Base-by-base conservation (phyloP, 2,113 vertebrate genomes). In the Epinephelus cyanopodus region DNA sequence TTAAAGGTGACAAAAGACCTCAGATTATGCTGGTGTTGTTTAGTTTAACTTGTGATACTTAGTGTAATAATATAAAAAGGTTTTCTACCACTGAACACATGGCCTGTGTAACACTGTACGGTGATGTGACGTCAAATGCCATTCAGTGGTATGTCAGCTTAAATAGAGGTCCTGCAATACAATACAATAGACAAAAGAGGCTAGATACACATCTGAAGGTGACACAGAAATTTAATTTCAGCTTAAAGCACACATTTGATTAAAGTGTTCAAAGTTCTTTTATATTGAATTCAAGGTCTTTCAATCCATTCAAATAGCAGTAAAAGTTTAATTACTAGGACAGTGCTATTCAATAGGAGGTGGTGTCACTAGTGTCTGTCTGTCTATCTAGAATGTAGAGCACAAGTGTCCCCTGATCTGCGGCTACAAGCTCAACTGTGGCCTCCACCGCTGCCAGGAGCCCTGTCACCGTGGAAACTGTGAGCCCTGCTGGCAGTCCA, bases 401-500 rank as follows among this genome's bases (percentile, higher is more conserved):
- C 98, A 99, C 91, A 98, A 96, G 77, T 99, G 98, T 88, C 95
- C 96, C 86, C 93, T 97, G 91, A 97, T 98, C 92, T 99, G 98
- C 84, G 96, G 98, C 83, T 96, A 98, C 93, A 99, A 99, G 91
- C 97, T 99, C 69, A 98, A 96, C 85, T 99, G 98, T 84, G 97
- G 97, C 85, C 96, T 98, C 87, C 98, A 99, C 27, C 97, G 98
- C 75, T 99, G 98, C 92, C 97, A 99, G 93, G 97, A 99, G 77
- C 96, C 96, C 19, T 99, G 98, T 92, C 98, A 99, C 91, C 97
- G 97, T 76, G 97, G 98, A 74, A 99, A 97, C 91, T 99, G 98
- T 93, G 98, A 97, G 83, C 96, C 96, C 1, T 99, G 98, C 92
- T 99, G 98, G 98, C 98, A 99, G 94, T 97, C 98, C 78, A 97